Conservation (phyloP, 2,113 vertebrate genomes). For the Acrocephalus arundinaceus region DNA sequence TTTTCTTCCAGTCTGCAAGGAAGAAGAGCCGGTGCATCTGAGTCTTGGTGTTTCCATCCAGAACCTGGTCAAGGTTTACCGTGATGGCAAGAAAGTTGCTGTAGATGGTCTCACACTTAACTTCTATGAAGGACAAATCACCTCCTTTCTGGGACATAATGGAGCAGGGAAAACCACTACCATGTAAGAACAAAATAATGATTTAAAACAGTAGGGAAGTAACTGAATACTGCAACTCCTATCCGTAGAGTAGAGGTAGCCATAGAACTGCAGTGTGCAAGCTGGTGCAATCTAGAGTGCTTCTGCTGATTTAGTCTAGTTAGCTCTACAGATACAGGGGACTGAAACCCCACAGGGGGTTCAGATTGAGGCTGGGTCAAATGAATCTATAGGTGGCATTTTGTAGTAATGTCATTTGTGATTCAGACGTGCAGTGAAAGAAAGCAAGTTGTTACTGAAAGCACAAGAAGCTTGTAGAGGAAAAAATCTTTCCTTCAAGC, state of each 20-base stretch:
- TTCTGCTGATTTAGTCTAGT: background rate
- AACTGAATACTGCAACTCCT: background rate
- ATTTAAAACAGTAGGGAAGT: background rate
- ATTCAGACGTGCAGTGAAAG: background rate
- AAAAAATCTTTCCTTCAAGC: background rate
- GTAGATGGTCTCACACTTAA: conserved; percentile 92
- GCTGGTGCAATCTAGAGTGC: background rate
- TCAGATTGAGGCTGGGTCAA: background rate
- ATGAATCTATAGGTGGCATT: background rate
- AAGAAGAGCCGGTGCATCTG: conserved; percentile 91
- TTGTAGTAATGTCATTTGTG: background rate
- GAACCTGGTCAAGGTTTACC: conserved; percentile 94
- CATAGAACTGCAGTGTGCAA: background rate
- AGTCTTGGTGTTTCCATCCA: conserved; percentile 91
- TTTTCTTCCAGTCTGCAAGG: conserved; percentile 83
- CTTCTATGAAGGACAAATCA: conserved; percentile 98
- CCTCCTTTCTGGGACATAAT: conserved; percentile 96
- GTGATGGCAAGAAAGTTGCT: conserved; percentile 91
- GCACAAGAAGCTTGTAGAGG: background rate
- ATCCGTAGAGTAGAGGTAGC: background rate
- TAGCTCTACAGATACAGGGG: background rate
- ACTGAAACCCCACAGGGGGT: background rate
- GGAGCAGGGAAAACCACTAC: conserved; percentile 98
- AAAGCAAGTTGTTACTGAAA: background rate
- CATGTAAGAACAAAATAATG: conserved; percentile 81